A percentile compares a stretch with the other conserved stretches of the same genome.
phyloP scores from a whole-genome alignment of 2,113 vertebrate genomes.

The Lepus europaeus region DNA sequence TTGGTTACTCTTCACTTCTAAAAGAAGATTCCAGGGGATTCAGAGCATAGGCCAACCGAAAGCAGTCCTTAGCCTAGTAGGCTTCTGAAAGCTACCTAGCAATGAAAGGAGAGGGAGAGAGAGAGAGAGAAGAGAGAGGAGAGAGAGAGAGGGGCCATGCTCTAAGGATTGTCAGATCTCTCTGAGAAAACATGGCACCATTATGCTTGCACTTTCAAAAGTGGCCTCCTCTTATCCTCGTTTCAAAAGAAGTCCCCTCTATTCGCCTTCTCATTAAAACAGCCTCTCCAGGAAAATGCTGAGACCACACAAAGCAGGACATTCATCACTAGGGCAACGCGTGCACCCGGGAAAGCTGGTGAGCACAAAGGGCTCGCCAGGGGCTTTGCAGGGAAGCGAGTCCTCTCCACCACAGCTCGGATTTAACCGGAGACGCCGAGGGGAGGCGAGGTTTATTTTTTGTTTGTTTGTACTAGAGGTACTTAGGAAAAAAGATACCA shows the following conservation, averaged over 20 bases:
- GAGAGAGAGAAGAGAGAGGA: too few relatives aligned
- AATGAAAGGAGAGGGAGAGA: conserved; percentile 41
- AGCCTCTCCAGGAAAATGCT: conserved; percentile 80
- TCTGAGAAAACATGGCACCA: conserved; percentile 67
- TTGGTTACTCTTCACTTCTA: conserved; percentile 59
- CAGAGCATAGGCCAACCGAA: conserved; percentile 56
- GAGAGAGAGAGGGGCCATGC: not conserved
- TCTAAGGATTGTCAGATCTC: conserved; percentile 37
- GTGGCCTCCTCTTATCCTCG: conserved; percentile 76
- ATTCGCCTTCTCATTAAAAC: conserved; percentile 84
- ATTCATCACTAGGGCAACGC: conserved; percentile 76
- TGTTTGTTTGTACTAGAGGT: conserved; percentile 9
- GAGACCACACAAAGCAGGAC: conserved; percentile 83
- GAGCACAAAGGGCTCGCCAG: conserved; percentile 38
- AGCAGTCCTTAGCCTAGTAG: conserved; percentile 39
- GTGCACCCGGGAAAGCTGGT: not conserved
- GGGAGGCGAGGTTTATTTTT: conserved; percentile 57
- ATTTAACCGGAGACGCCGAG: conserved; percentile 53
- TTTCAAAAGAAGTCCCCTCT: conserved; percentile 82
- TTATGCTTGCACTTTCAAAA: conserved; percentile 75
- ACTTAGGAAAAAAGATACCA: conserved; percentile 60
- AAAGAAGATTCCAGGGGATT: conserved; percentile 62
- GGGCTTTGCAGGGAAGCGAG: conserved; percentile 57
- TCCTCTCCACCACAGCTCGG: conserved; percentile 58
- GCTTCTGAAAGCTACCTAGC: conserved; percentile 46